Conservation (phyloP, 2,797 vertebrate genomes). For the Takifugu ocellatus region DNA sequence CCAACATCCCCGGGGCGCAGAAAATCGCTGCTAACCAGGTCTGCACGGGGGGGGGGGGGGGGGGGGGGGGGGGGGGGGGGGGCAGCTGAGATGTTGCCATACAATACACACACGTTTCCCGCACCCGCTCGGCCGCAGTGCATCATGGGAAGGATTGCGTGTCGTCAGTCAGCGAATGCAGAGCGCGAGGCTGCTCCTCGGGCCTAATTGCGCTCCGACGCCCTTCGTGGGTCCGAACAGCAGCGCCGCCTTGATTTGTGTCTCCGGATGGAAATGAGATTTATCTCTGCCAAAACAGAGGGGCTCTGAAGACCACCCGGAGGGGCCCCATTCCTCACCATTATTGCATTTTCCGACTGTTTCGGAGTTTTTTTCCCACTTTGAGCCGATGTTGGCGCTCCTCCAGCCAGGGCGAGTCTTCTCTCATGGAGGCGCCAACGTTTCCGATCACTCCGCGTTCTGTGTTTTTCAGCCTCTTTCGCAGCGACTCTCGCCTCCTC, state of each 20-base stretch:
- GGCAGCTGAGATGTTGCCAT: conserved; percentile 34
- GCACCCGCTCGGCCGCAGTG: conserved; percentile 2
- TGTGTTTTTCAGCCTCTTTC: too few species aligned
- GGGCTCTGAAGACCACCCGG: conserved; percentile 18
- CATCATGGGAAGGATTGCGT: not conserved
- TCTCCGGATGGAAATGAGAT: conserved; percentile 22
- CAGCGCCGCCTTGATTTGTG: conserved; percentile 41
- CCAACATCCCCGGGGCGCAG: conserved; percentile 28
- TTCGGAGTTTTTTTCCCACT: conserved; percentile 3
- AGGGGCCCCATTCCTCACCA: conserved; percentile 25
- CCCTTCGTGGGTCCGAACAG: conserved; percentile 43
- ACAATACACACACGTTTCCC: conserved; percentile 27
- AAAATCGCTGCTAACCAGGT: conserved; percentile 51
- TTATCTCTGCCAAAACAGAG: conserved; percentile 9
- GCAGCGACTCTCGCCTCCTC: too few species aligned
- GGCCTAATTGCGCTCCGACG: conserved; percentile 49
- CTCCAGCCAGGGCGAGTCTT: conserved; percentile 8
- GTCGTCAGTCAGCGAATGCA: conserved; percentile 12
- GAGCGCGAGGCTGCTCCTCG: conserved; percentile 7
- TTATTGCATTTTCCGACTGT: conserved; percentile 19
- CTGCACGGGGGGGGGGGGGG: conserved; percentile 25
- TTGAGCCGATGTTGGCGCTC: conserved; percentile 11
- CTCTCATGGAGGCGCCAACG: conserved; percentile 24
- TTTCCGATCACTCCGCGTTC: too few species aligned
- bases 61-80: conserved; percentile 25